Evolutionary conservation across 1,140 invertebrate species (phyloP), one percentile per base, ranked within the genome.

Genomic region (Drosophila lacertosa): DNA sequence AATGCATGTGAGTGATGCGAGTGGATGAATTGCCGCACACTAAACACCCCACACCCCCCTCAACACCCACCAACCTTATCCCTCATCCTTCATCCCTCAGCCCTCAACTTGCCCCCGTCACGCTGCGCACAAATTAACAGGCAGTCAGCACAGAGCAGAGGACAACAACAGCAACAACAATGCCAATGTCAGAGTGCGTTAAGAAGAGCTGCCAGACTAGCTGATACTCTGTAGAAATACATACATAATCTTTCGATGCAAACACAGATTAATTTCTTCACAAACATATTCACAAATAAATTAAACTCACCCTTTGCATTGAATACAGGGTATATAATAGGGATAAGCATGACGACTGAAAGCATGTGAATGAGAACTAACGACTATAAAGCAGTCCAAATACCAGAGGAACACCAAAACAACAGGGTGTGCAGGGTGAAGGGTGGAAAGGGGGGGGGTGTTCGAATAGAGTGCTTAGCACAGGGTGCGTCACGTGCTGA

Each of bases 111-210:
- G 24, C 5, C 15, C 7, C 58, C 54, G 26, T 18, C 11, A 35
- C 15, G 40, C 40, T 11, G 18, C 7, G 10, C 60, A 47, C 63
- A 72, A 80, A 75, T 81, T 79, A 79, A 78, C 78, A 72, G 71
- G 26, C 69, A 70, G 39, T 47, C 70, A 45, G 20, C 50, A 58
- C 32, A 47, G 16, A 65, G 22, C n/a, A 57, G n/a, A 5, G 26
- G 26, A 66, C 62, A 53, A 24, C 70, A 45, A 35, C 33, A 63
- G 48, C 53, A 47, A 35, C 35, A 48, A 22, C 9, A 53, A 44
- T 9, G 1, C 16, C 2, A 2, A 44, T n/a, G 10, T 24, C 3
- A 2, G n/a, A 5, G n/a, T n/a, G n/a, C n/a, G n/a, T n/a, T n/a
- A n/a, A n/a, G n/a, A n/a, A n/a, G n/a, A n/a, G n/a, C 20, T 45